Evolutionary conservation across 2,113 vertebrate species (phyloP).

Genomic region (Rhinopomastus cyanomelas): DNA sequence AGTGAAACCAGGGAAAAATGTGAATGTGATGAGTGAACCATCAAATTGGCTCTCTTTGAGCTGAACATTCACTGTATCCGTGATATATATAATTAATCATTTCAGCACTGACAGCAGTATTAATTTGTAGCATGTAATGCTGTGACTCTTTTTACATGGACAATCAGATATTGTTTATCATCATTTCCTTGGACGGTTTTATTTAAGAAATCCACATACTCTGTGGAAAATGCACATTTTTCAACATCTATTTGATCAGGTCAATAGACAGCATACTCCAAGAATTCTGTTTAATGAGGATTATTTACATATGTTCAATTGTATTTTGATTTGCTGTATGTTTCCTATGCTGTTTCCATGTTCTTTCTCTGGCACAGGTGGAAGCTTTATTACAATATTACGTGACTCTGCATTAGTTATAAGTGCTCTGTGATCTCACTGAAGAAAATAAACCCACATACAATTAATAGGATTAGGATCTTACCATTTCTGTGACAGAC

Average conservation of each 20-base stretch:
- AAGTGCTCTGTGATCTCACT: not conserved
- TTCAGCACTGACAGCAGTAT: not conserved
- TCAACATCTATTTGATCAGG: constrained; percentile 80
- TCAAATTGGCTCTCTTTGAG: not conserved
- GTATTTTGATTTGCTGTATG: not conserved
- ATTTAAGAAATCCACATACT: constrained; percentile 72
- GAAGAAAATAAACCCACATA: not conserved
- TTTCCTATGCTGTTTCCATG: not conserved
- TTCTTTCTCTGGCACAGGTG: not conserved
- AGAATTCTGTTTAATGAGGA: not conserved
- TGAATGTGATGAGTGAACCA: not conserved
- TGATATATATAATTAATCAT: not conserved
- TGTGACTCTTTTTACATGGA: not conserved
- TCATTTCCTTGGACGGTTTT: constrained; percentile 83
- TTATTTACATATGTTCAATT: not conserved
- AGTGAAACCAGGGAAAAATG: not conserved
- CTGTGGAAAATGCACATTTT: constrained; percentile 73
- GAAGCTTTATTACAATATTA: not conserved
- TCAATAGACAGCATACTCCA: constrained; percentile 10
- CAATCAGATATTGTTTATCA: constrained; percentile 76
- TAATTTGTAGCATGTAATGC: not conserved
- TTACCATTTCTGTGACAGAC: not conserved
- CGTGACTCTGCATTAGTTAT: not conserved
- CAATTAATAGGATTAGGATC: not conserved
- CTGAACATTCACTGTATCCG: not conserved